Evolutionary conservation across 2,797 vertebrate genomes (phyloP), one percentile per base, ranked within the genome.

Genomic region (Moxostoma hubbsi): DNA sequence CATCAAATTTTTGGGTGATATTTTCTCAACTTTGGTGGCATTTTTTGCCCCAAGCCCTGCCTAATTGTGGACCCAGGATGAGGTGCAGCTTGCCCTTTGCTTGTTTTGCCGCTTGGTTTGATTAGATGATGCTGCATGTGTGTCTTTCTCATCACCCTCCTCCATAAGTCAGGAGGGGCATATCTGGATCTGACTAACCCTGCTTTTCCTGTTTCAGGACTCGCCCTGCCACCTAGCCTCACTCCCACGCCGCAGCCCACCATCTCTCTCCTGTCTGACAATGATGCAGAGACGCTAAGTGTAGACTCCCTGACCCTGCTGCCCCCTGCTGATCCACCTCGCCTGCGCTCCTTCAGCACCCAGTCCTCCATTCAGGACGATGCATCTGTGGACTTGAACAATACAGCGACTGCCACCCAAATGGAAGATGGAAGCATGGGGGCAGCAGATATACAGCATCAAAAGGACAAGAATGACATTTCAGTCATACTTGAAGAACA

Each of bases 281-380:
- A 93, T 86, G 85, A 16, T 53, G 83, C 95, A 0, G 96, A 98
- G 75, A 57, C 93, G 0, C 91, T 97, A 53, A 98, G 96, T 0
- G 93, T 96, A 16, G 98, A 99, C 89, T 98, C 96, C 0, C 95
- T 98, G 55, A 99, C 97, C 0, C 92, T 99, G 63, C 89, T 98
- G 72, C 98, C 97, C 0, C 97, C 97, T 0, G 90, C 96, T 0
- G 96, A 96, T 88, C 92, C 95, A 0, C 93, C 94, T 4, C 95
- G 93, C 85, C 95, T 99, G 63, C 95, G 88, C 47, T 89, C 91
- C 12, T 94, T 96, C 69, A 72, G 92, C 54, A 86, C 90, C 68
- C 90, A 86, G 9, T 7, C 84, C 1, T 79, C 93, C 0, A 1
- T 47, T 68, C 36, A 86, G 86, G 73, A 82, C 1, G 74, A 67